phyloP scores from a whole-genome alignment of 2,888 invertebrate species.

The Barypeithes pellucidus region DNA sequence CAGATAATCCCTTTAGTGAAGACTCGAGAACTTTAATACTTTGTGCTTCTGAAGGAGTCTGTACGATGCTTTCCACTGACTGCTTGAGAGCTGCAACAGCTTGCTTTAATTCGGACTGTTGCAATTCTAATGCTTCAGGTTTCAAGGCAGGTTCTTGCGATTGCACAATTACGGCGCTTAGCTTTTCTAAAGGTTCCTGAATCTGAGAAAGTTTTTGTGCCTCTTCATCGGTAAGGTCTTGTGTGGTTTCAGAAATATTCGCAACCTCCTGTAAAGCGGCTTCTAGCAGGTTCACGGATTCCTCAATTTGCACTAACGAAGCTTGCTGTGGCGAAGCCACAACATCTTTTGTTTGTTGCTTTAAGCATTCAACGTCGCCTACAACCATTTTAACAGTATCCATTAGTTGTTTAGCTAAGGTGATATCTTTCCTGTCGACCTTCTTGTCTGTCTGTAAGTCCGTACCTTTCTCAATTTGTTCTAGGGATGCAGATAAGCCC shows the following conservation, averaged over 20 bases:
- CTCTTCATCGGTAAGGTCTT: background rate
- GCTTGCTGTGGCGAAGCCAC: conserved; percentile 28
- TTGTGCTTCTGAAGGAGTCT: conserved; percentile 4
- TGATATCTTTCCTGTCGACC: conserved; percentile 21
- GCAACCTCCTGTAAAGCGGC: conserved; percentile 37
- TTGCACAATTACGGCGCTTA: conserved; percentile 49
- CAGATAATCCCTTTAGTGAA: conserved; percentile 14
- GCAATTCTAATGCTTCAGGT: conserved; percentile 43
- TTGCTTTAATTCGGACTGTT: conserved; percentile 42
- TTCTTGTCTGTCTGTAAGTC: conserved; percentile 10
- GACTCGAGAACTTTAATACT: conserved; percentile 26
- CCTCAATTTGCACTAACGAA: conserved; percentile 25
- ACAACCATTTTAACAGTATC: conserved; percentile 30
- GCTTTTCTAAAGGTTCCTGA: conserved; percentile 48
- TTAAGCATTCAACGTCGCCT: conserved; percentile 8
- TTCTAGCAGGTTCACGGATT: conserved; percentile 34
- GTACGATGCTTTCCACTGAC: conserved; percentile 29
- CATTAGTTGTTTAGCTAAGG: conserved; percentile 14
- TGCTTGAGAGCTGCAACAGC: conserved; percentile 36
- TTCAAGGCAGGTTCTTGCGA: conserved; percentile 47
- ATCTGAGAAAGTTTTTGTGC: conserved; percentile 28
- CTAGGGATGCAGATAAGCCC: conserved; percentile 33
- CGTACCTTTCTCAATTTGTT: background rate
- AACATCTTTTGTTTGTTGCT: conserved; percentile 11
- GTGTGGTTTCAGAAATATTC: background rate